These are phyloP conservation scores for Lepus europaeus DNA, from an alignment of 2,113 vertebrate genomes.

Conservation along the genomic window DNA sequence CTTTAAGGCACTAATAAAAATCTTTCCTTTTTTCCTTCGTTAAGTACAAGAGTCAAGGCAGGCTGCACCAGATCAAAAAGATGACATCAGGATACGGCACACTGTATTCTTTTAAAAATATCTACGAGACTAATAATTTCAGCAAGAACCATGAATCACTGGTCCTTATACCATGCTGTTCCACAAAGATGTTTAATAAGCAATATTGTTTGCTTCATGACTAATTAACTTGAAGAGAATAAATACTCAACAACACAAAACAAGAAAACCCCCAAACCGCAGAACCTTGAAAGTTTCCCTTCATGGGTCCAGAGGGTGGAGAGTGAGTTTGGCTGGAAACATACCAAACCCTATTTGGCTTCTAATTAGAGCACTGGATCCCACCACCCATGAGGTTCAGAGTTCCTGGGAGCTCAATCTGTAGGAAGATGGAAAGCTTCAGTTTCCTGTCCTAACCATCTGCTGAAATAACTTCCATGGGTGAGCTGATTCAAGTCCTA, in stretches of 20 bases:
- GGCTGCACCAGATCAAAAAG: slow-evolving; percentile 47
- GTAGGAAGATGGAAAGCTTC: background rate
- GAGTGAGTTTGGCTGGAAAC: background rate
- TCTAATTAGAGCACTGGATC: background rate
- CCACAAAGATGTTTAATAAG: slow-evolving; percentile 55
- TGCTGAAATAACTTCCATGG: background rate
- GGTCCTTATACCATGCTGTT: slow-evolving; percentile 8
- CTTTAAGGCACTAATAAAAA: slow-evolving; percentile 40
- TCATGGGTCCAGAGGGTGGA: background rate
- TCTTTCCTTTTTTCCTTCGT: slow-evolving; percentile 8
- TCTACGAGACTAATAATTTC: slow-evolving; percentile 37
- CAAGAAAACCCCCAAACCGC: background rate
- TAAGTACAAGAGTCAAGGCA: slow-evolving; percentile 43
- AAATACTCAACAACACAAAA: background rate
- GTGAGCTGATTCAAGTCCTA: background rate
- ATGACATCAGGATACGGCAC: slow-evolving; percentile 57
- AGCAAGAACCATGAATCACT: background rate
- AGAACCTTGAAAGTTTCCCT: slow-evolving; percentile 44
- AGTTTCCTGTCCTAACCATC: background rate
- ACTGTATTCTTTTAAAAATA: slow-evolving; percentile 62
- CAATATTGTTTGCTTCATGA: background rate
- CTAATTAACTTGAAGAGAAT: slow-evolving; percentile 44
- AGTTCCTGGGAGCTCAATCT: slow-evolving; percentile 28
- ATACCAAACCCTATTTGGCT: background rate
- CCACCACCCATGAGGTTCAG: background rate